Percentiles rank a stretch among this genome's conserved stretches.
Evolutionary conservation across 2,113 vertebrate species (phyloP).

Genomic region (Pomatorhinus ruficollis): DNA sequence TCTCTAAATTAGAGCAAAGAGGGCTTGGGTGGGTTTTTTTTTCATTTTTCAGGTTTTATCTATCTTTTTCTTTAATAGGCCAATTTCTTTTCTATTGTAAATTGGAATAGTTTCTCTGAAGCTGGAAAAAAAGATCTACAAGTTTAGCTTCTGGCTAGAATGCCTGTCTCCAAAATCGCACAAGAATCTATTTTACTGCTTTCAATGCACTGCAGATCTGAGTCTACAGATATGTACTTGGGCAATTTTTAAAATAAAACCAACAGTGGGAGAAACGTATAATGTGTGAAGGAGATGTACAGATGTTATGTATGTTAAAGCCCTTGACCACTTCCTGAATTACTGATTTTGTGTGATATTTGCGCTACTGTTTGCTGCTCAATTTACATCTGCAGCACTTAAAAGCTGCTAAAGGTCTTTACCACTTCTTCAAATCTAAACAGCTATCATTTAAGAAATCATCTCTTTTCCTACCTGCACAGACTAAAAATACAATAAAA

Average conservation of each 20-base stretch:
- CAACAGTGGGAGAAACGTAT: background rate
- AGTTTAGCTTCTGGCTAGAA: background rate
- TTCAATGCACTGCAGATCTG: background rate
- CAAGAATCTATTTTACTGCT: background rate
- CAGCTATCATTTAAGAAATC: background rate
- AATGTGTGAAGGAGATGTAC: background rate
- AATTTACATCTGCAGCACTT: background rate
- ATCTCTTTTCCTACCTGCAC: background rate
- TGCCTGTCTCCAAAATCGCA: background rate
- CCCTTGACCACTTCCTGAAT: background rate
- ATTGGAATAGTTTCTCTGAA: background rate
- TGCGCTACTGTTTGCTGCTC: background rate
- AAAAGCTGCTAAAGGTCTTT: background rate
- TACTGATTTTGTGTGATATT: background rate
- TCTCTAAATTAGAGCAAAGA: constrained; percentile 12
- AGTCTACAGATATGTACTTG: background rate
- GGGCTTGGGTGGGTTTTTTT: background rate
- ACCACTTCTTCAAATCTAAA: background rate
- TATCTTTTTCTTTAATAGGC: background rate
- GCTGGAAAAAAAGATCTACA: background rate
- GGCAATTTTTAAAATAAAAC: background rate
- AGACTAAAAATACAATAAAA: background rate
- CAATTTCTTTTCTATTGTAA: background rate
- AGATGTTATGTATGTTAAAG: background rate
- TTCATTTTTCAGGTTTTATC: background rate